A percentile compares a stretch with the other conserved stretches of the same genome.
phyloP scores from a whole-genome alignment of 2,888 invertebrate species.

The Plagiodera versicolora region DNA sequence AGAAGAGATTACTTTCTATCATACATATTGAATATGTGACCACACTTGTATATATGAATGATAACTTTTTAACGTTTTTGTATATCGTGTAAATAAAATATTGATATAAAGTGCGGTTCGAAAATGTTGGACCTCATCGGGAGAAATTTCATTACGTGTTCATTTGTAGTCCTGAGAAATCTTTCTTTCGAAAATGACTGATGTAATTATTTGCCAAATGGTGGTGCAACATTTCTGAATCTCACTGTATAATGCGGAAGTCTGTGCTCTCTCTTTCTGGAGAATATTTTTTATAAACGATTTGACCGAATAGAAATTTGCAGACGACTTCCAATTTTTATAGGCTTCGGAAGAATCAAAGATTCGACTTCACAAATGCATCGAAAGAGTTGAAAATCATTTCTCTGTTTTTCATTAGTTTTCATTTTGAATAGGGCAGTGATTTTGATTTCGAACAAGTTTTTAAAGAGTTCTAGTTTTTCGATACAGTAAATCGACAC shows the following conservation, averaged over 20 bases:
- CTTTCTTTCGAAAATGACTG: background rate
- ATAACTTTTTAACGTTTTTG: conserved; percentile 21
- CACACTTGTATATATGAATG: conserved; percentile 38
- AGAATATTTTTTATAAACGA: background rate
- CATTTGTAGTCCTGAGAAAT: background rate
- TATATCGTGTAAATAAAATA: conserved; percentile 36
- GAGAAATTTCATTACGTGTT: background rate
- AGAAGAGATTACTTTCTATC: conserved; percentile 37
- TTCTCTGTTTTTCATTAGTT: background rate
- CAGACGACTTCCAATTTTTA: background rate
- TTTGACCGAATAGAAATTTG: background rate
- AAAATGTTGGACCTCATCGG: conserved; percentile 6
- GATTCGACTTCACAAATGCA: background rate
- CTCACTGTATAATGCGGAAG: background rate
- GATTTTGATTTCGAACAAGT: background rate
- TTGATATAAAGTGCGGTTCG: conserved; percentile 1
- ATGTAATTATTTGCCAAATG: too few relatives aligned
- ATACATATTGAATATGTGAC: conserved; percentile 45
- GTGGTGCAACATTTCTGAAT: background rate
- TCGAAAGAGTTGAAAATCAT: conserved; percentile 4
- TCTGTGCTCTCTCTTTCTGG: background rate
- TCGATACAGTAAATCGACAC: background rate
- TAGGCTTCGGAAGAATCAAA: background rate
- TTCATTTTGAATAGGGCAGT: conserved; percentile 7
- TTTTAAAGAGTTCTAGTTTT: background rate